Base-by-base conservation (phyloP, 1,140 invertebrate genomes). In the Lamellibrachia luymesi region DNA sequence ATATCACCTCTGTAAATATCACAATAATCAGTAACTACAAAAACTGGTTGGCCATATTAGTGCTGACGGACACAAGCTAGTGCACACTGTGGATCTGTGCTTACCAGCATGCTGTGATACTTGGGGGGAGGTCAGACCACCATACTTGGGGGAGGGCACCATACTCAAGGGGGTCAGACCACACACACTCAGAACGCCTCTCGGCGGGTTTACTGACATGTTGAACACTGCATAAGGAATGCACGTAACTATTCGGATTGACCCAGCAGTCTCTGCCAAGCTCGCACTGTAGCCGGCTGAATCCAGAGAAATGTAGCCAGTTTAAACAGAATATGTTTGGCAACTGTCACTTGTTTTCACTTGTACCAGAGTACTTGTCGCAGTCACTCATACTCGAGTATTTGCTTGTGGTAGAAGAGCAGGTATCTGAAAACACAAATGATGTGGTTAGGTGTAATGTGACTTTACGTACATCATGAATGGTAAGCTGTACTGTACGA, bases 341-440 rank as follows among this genome's bases (percentile, higher is more conserved):
- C 17, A 17, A 80, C 64, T 80, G 64, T 22, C 64, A 38, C 38
- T 80, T 22, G 25, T 6, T 80, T 22, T 80, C 8, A 17, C 64
- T 80, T 22, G 4, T 22, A 80, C 64, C 64, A 56, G 6, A 80
- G 64, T 22, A 80, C 13, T 17, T 17, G 64, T 80, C 64, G 17
- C 64, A 22, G 64, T 80, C 64, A 97, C 94, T 97, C 98, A 95
- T 98, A 98, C 95, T 98, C 98, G 96, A 98, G 96, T 93, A 98
- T 97, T 96, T 98, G 98, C 96, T 98, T 99, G 97, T 99, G 98
- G 96, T 99, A 99, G 97, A 99, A 99, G 91, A 98, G 97, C 92
- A 99, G 97, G 97, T 99, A 98, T 94, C 98, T 98, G 97, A 90
- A 97, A 97, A 94, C 95, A 96, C 93, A 92, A 94, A 38, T 38